Evolutionary conservation across 2,113 vertebrate species (phyloP), one percentile per base, ranked within the genome.

Genomic region (Nicator chloris): DNA sequence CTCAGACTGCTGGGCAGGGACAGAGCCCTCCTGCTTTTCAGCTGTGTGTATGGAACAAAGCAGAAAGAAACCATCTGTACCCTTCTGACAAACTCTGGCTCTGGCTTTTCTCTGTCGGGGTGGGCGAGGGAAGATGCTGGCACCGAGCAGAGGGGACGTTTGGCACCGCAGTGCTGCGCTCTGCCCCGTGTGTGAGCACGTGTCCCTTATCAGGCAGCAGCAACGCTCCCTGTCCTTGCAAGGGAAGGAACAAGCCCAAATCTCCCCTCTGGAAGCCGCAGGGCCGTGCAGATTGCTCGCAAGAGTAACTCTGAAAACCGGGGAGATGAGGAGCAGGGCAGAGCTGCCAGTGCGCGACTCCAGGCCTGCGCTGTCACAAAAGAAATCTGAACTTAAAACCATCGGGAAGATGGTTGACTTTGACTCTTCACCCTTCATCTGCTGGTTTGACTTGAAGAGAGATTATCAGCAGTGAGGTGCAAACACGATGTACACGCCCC

Each of bases 321-420:
- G 33, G 26, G 28, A 71, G 78, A 88, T 4, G 47, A 63, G 91
- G 51, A 88, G 71, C 61, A 39, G 3, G 14, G 89, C 75, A 68
- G 69, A 42, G 51, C 72, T 86, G 63, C 12, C 64, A 53, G 64
- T 1, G 37, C 0, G 0, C 0, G 4, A 56, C n/a, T 50, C 37
- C 42, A 59, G 54, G 26, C 56, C 65, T 76, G 37, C 0, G 0
- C 28, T 45, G 66, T 37, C 49, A 63, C 75, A 65, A n/a, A 70
- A 61, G 33, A 72, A 45, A 86, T 24, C 39, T 40, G 39, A 82
- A 60, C 57, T 61, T 71, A 60, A 15, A 71, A 56, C 33, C 56
- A 54, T 71, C 33, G 47, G 37, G 57, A 66, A 77, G 37, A 47
- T 15, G 37, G 18, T 4, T 77, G 68, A 35, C 16, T 72, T 65